Percentiles rank a stretch among this genome's conserved stretches.
Conservation (phyloP, 1,140 invertebrate genomes). For the Cryptotermes secundus region DNA sequence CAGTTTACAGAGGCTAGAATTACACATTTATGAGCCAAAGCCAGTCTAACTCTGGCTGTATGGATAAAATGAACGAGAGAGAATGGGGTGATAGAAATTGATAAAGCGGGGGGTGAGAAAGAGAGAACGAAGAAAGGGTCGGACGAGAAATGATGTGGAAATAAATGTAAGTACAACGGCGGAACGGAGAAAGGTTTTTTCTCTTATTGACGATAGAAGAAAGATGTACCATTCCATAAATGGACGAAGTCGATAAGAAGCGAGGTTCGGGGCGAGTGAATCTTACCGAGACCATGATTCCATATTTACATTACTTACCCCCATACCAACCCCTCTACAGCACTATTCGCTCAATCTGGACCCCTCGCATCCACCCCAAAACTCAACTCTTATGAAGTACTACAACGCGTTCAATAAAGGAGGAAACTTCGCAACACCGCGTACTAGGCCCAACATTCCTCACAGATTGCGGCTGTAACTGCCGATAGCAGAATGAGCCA, state of each 20-base stretch:
- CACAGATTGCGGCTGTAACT: too few relatives aligned
- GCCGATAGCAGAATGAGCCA: too few relatives aligned
- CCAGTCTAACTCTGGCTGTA: not conserved
- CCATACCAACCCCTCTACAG: not conserved
- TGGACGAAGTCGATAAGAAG: too few relatives aligned
- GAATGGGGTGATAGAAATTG: not conserved
- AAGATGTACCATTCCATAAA: not conserved
- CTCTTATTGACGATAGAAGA: not conserved
- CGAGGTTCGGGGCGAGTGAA: not conserved
- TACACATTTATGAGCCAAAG: not conserved
- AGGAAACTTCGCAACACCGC: too few relatives aligned
- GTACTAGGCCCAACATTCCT: too few relatives aligned
- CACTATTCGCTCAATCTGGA: not conserved
- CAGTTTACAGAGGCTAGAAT: too few relatives aligned
- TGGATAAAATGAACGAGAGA: not conserved
- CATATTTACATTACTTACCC: conserved; percentile 20
- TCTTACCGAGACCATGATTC: not conserved
- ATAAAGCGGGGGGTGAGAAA: not conserved
- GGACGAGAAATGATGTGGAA: not conserved
- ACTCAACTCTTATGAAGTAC: not conserved
- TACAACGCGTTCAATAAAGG: too few relatives aligned
- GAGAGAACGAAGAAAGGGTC: not conserved
- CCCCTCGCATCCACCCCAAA: not conserved
- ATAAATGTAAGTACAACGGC: not conserved
- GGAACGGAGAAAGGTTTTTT: not conserved